Base-by-base conservation (phyloP, 2,888 invertebrate genomes). In the Agrochola litura region DNA sequence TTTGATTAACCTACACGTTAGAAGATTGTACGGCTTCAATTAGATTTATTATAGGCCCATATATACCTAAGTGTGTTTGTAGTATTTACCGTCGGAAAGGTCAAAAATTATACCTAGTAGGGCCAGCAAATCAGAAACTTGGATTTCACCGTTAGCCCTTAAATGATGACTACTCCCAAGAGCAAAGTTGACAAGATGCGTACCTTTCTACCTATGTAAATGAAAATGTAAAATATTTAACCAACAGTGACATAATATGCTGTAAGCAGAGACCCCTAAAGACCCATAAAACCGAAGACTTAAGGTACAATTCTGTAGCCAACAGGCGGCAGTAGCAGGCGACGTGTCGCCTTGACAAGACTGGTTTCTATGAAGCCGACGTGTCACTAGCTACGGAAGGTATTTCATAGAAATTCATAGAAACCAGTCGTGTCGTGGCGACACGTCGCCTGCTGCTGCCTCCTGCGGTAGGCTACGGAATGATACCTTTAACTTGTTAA, bases 181-280 rank as follows among this genome's bases (percentile, higher is more conserved):
- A 25, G 66, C 6, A 56, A n/a, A 41, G 30, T 56, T 49, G 60
- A 43, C 41, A 25, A 41, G 14, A 56, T 60, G 54, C 60, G 69
- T 66, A 61, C 63, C 25, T 46, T 52, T 37, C 41, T 30, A 30
- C 30, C 22, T 46, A 68, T 63, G 84, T 52, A 84, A 84, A 79
- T 84, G 37, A 74, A n/a, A 52, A 49, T 71, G 43, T 84, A 1
- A 68, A 76, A 58, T 81, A 82, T 85, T 85, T n/a, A 72, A 12
- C 6, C 22, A 54, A 43, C 12, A 16, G 49, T 30, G 14, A 12
- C 41, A 54, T 12, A 43, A 54, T 12, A 43, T 43, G 10, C 1
- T 43, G 43, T 64, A 49, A 46, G 10, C 37, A 41, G 37, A 14
- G 43, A 46, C 46, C 85, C 37, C 68, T 2, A 41, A 56, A 58